These are phyloP conservation scores for Acyrthosiphon pisum DNA, from an alignment of 1,140 invertebrate species.

Conservation along the genomic window DNA sequence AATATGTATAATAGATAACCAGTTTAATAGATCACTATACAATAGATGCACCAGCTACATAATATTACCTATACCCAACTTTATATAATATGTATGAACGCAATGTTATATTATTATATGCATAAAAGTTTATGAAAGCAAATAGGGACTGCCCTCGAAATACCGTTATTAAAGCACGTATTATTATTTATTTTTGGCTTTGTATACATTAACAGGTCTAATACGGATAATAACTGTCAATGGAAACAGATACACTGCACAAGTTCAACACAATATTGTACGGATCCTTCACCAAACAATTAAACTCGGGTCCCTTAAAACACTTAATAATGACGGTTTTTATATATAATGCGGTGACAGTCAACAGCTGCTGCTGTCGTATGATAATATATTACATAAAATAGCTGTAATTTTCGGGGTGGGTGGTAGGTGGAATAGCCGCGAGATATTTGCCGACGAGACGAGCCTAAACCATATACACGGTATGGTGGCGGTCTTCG, in stretches of 20 bases:
- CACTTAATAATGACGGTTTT: conserved; percentile 45
- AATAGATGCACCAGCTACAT: background rate
- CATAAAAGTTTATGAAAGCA: background rate
- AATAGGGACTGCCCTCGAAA: background rate
- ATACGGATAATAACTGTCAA: conserved; percentile 27
- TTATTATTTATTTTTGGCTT: conserved; percentile 22
- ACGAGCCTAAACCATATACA: background rate
- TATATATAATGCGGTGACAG: conserved; percentile 41
- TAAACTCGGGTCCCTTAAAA: conserved; percentile 18
- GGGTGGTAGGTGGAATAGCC: background rate
- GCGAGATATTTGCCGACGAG: conserved; percentile 11
- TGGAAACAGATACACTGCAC: background rate
- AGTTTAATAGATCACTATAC: background rate
- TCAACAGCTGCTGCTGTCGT: conserved; percentile 38
- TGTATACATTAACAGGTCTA: background rate
- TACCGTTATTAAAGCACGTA: background rate
- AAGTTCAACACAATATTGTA: conserved; percentile 36
- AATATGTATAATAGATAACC: too few species aligned
- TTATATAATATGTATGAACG: background rate
- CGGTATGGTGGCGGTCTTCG: background rate
- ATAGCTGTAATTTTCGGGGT: background rate
- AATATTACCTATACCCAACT: background rate
- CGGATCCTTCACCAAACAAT: conserved; percentile 47
- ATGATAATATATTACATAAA: background rate
- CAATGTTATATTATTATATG: background rate